Evolutionary conservation across 2,797 vertebrate species (phyloP).

Genomic region (Liparis tanakae): DNA sequence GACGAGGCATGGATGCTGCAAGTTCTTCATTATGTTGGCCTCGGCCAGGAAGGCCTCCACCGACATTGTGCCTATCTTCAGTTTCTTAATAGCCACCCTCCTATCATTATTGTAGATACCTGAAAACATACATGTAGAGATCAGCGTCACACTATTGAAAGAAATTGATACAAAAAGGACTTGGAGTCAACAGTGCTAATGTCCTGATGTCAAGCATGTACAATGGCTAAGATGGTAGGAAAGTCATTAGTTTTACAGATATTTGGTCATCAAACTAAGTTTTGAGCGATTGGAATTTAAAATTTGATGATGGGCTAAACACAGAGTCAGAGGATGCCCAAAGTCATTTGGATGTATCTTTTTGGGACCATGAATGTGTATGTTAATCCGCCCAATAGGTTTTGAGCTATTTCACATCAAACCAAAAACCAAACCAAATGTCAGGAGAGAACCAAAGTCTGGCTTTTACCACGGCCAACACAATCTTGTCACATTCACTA

Average conservation of each 20-base stretch:
- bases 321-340: background rate
- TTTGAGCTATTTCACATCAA: background rate
- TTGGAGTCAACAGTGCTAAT: background rate
- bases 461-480: background rate
- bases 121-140: constrained; percentile 57
- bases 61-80: constrained; percentile 96
- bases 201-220: background rate
- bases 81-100: constrained; percentile 93
- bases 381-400: background rate
- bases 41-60: constrained; percentile 93
- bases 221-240: too few relatives aligned
- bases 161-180: background rate
- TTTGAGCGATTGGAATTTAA: background rate
- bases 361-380: background rate
- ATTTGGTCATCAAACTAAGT: background rate
- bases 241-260: background rate
- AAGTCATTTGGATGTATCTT: background rate
- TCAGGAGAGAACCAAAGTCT: background rate
- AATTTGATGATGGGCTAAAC: background rate
- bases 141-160: constrained; percentile 7
- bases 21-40: constrained; percentile 98
- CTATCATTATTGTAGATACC: constrained; percentile 93
- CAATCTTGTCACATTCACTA: background rate
- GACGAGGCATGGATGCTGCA: constrained; percentile 91
- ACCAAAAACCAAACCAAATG: background rate